Evolutionary conservation across 1,140 invertebrate species (phyloP).

Genomic region (Metopolophium dirhodum): DNA sequence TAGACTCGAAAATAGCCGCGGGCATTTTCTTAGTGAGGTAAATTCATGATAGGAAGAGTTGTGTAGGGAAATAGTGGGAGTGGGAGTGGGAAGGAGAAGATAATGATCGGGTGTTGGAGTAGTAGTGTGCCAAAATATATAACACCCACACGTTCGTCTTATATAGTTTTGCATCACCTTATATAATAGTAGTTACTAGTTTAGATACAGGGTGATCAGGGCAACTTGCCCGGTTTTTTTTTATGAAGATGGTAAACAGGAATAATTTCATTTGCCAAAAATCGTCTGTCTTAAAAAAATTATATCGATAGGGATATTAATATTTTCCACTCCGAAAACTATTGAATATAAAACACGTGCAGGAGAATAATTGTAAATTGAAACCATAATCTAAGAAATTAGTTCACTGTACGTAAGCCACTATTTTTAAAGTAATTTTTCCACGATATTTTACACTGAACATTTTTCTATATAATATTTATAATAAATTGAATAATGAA

Average conservation of each 20-base stretch:
- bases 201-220: constrained; percentile 50
- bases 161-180: constrained; percentile 48
- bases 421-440: background rate
- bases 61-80: constrained; percentile 45
- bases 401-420: background rate
- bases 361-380: background rate
- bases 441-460: background rate
- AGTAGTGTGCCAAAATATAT: constrained; percentile 46
- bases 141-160: constrained; percentile 42
- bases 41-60: constrained; percentile 42
- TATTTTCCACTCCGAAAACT: constrained; percentile 41
- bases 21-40: constrained; percentile 56
- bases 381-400: background rate
- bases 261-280: constrained; percentile 48
- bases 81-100: constrained; percentile 45
- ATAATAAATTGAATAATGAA: background rate
- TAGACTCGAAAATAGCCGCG: constrained; percentile 54
- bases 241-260: constrained; percentile 44
- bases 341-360: background rate
- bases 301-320: constrained; percentile 42
- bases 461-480: background rate
- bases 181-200: constrained; percentile 32
- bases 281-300: constrained; percentile 29
- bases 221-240: constrained; percentile 53
- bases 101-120: constrained; percentile 48